phyloP scores from a whole-genome alignment of 2,113 vertebrate species.

The Pteruthius melanotis region DNA sequence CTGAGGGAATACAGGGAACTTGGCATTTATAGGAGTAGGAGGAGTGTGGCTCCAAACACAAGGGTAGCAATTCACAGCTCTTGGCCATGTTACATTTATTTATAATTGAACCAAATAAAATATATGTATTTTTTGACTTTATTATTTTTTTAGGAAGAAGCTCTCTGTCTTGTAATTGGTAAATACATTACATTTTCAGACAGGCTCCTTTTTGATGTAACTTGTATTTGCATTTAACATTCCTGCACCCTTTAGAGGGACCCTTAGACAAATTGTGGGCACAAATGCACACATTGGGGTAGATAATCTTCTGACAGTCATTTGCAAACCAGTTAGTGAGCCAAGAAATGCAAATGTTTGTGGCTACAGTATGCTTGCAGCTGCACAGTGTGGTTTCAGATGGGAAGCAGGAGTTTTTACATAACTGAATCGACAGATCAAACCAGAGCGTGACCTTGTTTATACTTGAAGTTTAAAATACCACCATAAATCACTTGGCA shows the following conservation, averaged over 20 bases:
- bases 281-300: not conserved
- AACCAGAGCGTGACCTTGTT: not conserved
- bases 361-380: not conserved
- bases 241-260: not conserved
- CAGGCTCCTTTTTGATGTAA: not conserved
- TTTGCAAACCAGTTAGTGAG: not conserved
- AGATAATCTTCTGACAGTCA: not conserved
- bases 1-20: not conserved
- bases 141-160: not conserved
- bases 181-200: not conserved
- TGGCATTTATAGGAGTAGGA: not conserved
- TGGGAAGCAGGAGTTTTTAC: not conserved
- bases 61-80: not conserved
- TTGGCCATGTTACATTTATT: not conserved
- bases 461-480: not conserved
- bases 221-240: not conserved
- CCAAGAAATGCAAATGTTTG: not conserved
- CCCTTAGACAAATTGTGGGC: not conserved
- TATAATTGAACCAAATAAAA: not conserved
- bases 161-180: not conserved
- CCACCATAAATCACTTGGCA: not conserved
- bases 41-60: not conserved
- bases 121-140: not conserved
- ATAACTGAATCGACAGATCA: not conserved
- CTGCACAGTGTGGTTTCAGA: not conserved